A percentile compares a stretch with the other conserved stretches of the same genome.
Evolutionary conservation across 2,888 invertebrate species (phyloP).

Genomic region (Ochropleura leucogaster): DNA sequence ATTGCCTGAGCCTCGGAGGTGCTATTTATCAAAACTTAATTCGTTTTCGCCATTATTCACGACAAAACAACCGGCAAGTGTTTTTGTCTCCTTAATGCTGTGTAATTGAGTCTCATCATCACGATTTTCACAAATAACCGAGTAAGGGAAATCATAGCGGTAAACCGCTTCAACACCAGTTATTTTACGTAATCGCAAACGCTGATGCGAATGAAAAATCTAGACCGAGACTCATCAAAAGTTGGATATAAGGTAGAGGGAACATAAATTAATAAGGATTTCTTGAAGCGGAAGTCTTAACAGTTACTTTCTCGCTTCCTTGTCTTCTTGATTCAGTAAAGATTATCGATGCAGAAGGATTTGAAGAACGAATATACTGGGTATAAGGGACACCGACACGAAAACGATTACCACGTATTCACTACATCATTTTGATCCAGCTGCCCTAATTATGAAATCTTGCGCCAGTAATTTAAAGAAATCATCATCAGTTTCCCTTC

Average conservation of each 20-base stretch:
- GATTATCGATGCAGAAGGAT: not conserved
- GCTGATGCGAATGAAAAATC: constrained; percentile 55
- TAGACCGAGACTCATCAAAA: constrained; percentile 31
- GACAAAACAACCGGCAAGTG: constrained; percentile 55
- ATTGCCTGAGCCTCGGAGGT: constrained; percentile 42
- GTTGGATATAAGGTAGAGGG: constrained; percentile 1
- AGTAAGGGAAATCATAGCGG: constrained; percentile 70
- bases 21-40: constrained; percentile 64
- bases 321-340: not conserved
- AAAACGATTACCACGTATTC: no score
- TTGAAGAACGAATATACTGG: not conserved
- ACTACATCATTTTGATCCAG: no score
- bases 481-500: no score
- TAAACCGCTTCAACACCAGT: constrained; percentile 65
- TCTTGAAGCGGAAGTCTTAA: not conserved
- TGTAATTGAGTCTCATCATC: constrained; percentile 56
- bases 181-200: constrained; percentile 72
- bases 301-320: not conserved
- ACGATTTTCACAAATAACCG: constrained; percentile 54
- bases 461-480: no score
- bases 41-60: constrained; percentile 66
- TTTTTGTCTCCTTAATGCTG: constrained; percentile 52
- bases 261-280: constrained; percentile 28
- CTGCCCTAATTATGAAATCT: no score
- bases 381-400: no score